These are phyloP conservation scores for Psephotus haematonotus DNA, from an alignment of 2,113 vertebrate genomes.

Conservation along the genomic window DNA sequence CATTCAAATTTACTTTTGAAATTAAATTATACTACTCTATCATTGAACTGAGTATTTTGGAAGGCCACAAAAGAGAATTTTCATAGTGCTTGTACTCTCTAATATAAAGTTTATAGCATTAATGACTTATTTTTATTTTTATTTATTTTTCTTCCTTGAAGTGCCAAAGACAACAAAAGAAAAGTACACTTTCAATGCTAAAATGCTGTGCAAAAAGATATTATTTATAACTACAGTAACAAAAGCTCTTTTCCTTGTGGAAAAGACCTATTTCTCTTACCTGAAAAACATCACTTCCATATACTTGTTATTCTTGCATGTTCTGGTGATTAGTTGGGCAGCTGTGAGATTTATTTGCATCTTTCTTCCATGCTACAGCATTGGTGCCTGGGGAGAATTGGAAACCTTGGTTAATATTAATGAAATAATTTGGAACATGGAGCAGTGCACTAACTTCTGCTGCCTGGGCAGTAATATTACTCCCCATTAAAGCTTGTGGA, in stretches of 20 bases:
- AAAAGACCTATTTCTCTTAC: conserved; percentile 30
- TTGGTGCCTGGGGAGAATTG: conserved; percentile 58
- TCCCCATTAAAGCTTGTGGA: conserved; percentile 72
- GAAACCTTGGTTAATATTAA: conserved; percentile 83
- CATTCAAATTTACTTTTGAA: background rate
- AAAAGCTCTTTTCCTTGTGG: conserved; percentile 5
- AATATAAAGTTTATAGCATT: background rate
- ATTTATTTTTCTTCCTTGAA: background rate
- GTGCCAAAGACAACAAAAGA: background rate
- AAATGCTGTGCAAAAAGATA: background rate
- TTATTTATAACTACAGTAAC: background rate
- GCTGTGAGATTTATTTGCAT: conserved; percentile 39
- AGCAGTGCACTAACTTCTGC: conserved; percentile 66
- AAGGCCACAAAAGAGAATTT: background rate
- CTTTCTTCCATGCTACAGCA: conserved; percentile 65
- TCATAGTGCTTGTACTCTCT: background rate
- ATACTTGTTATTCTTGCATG: conserved; percentile 11
- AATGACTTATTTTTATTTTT: background rate
- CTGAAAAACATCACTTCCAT: conserved; percentile 23
- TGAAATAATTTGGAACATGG: conserved; percentile 80
- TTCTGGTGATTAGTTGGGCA: conserved; percentile 41
- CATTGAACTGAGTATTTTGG: background rate
- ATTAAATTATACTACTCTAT: background rate
- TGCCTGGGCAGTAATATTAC: conserved; percentile 62
- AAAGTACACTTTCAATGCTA: background rate